Conservation (phyloP, 2,113 vertebrate species). For the Canis aureus region DNA sequence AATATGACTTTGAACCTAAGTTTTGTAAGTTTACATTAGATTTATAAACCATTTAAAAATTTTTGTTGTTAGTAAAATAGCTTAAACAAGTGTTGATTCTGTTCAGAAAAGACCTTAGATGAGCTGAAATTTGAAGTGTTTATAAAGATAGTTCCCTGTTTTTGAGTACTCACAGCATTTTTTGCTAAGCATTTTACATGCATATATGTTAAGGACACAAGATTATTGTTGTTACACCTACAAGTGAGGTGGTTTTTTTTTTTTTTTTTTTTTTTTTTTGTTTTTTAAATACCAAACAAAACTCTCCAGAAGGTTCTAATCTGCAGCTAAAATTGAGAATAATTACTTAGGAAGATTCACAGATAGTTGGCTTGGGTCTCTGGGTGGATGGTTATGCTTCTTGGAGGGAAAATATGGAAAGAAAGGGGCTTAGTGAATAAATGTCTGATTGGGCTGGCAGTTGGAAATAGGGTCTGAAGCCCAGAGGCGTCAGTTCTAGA, state of each 20-base stretch:
- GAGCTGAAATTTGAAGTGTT: not conserved
- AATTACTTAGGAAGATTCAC: not conserved
- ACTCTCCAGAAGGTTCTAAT: not conserved
- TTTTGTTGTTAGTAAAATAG: not conserved
- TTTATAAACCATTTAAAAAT: not conserved
- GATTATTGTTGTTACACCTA: not conserved
- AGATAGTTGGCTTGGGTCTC: not conserved
- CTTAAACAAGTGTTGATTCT: constrained; percentile 1
- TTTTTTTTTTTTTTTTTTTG: too few species aligned
- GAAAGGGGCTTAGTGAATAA: not conserved
- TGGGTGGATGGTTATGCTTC: not conserved
- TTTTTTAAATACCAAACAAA: not conserved
- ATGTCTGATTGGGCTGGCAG: not conserved
- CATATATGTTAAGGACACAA: not conserved
- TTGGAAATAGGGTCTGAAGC: constrained; percentile 36
- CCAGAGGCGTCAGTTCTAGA: not conserved
- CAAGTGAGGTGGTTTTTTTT: not conserved
- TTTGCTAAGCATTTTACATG: not conserved
- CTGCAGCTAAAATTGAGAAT: not conserved
- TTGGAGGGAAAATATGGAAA: not conserved
- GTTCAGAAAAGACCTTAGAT: not conserved
- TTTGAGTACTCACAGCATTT: not conserved
- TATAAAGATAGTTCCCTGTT: not conserved
- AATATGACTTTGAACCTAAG: not conserved
- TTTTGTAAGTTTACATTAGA: constrained; percentile 37